A percentile compares a stretch with the other conserved stretches of the same genome.
Conservation (phyloP, 2,113 vertebrate species). For the Fregata magnificens region DNA sequence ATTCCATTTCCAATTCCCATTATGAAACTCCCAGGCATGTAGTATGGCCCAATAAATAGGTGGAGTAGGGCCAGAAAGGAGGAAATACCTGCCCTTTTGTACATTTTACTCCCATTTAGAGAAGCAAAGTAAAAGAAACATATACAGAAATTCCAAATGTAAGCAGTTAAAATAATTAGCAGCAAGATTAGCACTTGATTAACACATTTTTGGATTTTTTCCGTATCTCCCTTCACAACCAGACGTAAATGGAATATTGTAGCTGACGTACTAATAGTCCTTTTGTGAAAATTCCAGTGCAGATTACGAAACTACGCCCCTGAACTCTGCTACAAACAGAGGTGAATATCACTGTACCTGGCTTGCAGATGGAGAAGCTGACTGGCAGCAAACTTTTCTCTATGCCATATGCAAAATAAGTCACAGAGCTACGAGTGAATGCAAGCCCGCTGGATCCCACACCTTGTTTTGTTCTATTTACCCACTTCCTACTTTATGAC, state of each 20-base stretch:
- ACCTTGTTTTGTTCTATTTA: neutral
- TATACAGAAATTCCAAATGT: slow-evolving; percentile 31
- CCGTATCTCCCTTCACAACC: neutral
- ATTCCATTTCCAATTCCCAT: slow-evolving; percentile 65
- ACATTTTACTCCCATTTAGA: slow-evolving; percentile 44
- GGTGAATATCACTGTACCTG: accelerated
- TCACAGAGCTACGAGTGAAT: accelerated
- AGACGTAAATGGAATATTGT: neutral
- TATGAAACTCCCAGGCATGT: slow-evolving; percentile 53
- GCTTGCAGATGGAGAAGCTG: neutral
- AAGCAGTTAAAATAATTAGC: slow-evolving; percentile 52
- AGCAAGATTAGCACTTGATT: slow-evolving; percentile 28
- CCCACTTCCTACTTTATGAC: neutral
- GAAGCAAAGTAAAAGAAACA: slow-evolving; percentile 20
- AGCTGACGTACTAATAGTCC: neutral
- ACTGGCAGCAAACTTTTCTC: neutral
- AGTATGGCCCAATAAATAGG: slow-evolving; percentile 47
- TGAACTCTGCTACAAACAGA: neutral
- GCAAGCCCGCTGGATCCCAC: neutral
- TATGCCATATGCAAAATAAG: neutral
- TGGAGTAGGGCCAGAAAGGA: slow-evolving; percentile 48
- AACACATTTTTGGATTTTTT: neutral
- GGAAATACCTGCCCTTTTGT: slow-evolving; percentile 71
- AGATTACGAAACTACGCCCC: neutral
- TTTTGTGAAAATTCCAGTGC: neutral